Evolutionary conservation across 2,888 invertebrate species (phyloP).

Genomic region (Plagodis pulveraria): DNA sequence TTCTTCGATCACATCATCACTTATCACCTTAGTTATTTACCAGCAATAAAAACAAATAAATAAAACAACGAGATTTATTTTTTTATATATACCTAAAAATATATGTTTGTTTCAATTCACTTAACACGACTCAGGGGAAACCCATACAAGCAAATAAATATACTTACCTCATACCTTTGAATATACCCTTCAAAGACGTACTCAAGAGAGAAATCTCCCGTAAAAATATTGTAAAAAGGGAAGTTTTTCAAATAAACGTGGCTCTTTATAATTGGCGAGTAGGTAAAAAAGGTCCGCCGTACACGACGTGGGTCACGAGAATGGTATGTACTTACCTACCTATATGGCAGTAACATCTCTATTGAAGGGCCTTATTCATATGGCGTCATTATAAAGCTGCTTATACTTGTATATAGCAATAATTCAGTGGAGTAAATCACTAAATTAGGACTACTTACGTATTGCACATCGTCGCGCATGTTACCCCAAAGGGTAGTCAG

Average conservation of each 20-base stretch:
- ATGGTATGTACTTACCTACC: neutral
- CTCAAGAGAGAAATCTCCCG: slow-evolving; percentile 21
- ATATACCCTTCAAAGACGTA: slow-evolving; percentile 23
- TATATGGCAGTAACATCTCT: neutral
- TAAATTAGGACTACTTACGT: too few species aligned
- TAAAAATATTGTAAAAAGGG: slow-evolving; percentile 26
- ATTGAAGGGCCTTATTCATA: neutral
- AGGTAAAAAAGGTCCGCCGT: slow-evolving; percentile 11
- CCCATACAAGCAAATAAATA: slow-evolving; percentile 21
- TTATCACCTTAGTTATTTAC: too few species aligned
- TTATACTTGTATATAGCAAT: neutral
- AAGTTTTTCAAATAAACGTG: slow-evolving; percentile 28
- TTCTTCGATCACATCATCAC: too few species aligned
- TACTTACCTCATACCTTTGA: neutral
- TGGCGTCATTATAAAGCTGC: neutral
- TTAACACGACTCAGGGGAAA: slow-evolving; percentile 15
- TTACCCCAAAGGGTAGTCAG: too few species aligned
- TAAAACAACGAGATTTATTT: too few species aligned
- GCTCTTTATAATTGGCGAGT: slow-evolving; percentile 20
- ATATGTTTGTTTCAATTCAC: slow-evolving; percentile 12
- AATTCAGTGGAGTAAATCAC: neutral
- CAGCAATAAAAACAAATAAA: too few species aligned
- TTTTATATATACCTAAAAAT: too few species aligned
- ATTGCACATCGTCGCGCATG: too few species aligned
- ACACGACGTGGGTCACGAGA: neutral